Evolutionary conservation across 2,797 vertebrate genomes (phyloP).

Genomic region (Gymnothorax javanicus): DNA sequence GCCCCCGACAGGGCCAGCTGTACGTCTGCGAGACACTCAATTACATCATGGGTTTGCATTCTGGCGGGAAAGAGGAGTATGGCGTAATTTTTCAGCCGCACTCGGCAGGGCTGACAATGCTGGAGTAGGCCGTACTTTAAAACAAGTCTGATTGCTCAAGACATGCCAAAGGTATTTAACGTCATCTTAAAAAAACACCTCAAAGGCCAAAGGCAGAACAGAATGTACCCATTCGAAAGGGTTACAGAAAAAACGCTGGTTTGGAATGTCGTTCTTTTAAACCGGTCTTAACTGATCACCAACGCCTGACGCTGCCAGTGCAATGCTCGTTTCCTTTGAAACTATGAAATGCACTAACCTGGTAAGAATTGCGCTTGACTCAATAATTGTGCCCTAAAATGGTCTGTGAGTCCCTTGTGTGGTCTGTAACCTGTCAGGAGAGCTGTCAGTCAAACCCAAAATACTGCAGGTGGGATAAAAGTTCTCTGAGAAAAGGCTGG

Average conservation of each 20-base stretch:
- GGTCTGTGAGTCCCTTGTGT: too few relatives aligned
- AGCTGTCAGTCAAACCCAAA: background rate
- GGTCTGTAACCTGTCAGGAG: too few relatives aligned
- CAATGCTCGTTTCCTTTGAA: background rate
- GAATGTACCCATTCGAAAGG: too few relatives aligned
- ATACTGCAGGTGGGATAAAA: background rate
- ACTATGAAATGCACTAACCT: background rate
- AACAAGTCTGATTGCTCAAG: background rate
- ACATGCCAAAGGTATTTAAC: background rate
- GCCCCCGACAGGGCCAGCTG: background rate
- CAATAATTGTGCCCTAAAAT: too few relatives aligned
- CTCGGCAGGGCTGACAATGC: background rate
- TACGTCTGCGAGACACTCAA: background rate
- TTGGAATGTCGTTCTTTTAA: too few relatives aligned
- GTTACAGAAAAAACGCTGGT: too few relatives aligned
- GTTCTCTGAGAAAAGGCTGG: background rate
- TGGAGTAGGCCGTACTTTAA: background rate
- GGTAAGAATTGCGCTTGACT: background rate
- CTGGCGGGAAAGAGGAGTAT: background rate
- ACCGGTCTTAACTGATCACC: too few relatives aligned
- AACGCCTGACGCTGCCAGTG: background rate
- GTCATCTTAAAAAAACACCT: background rate
- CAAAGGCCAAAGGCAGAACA: background rate
- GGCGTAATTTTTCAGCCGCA: background rate
- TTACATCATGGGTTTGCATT: background rate